These are phyloP conservation scores for Drosophila trichaetosa DNA, from an alignment of 2,888 invertebrate species.

Conservation along the genomic window DNA sequence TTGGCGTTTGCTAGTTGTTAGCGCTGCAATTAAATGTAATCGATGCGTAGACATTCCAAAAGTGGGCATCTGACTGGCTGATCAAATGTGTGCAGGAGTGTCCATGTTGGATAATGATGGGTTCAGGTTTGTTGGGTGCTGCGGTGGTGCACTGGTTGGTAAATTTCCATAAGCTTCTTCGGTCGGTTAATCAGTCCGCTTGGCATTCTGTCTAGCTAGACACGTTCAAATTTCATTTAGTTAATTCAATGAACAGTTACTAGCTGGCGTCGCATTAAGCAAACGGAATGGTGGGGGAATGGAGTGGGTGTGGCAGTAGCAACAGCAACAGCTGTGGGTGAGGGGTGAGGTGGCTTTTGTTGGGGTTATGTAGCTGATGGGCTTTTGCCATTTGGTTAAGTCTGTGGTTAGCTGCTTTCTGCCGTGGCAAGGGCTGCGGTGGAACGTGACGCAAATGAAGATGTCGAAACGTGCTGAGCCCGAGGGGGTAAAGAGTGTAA, in stretches of 20 bases:
- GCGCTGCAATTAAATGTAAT: constrained; percentile 69
- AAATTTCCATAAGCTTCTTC: background rate
- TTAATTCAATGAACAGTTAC: constrained; percentile 68
- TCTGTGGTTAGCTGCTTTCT: constrained; percentile 44
- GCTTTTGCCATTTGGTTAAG: constrained; percentile 27
- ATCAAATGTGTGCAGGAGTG: constrained; percentile 2
- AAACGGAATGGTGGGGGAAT: background rate
- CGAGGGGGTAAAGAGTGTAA: no score
- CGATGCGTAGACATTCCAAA: constrained; percentile 7
- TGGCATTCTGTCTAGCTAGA: constrained; percentile 46
- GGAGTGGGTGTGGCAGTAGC: background rate
- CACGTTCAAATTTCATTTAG: constrained; percentile 77
- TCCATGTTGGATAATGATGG: background rate
- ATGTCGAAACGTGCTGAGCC: constrained; percentile 51
- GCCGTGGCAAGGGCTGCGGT: constrained; percentile 36
- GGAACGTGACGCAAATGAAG: constrained; percentile 62
- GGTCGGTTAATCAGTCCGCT: constrained; percentile 59
- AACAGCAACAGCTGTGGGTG: background rate
- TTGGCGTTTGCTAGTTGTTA: constrained; percentile 40
- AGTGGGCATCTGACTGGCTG: background rate
- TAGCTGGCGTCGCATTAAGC: constrained; percentile 10
- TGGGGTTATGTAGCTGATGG: constrained; percentile 11
- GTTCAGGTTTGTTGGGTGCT: background rate
- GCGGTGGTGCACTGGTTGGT: background rate
- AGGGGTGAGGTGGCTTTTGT: constrained; percentile 1